These are phyloP conservation scores for Siphlonurus alternatus DNA, from an alignment of 2,888 invertebrate species.

Conservation along the genomic window DNA sequence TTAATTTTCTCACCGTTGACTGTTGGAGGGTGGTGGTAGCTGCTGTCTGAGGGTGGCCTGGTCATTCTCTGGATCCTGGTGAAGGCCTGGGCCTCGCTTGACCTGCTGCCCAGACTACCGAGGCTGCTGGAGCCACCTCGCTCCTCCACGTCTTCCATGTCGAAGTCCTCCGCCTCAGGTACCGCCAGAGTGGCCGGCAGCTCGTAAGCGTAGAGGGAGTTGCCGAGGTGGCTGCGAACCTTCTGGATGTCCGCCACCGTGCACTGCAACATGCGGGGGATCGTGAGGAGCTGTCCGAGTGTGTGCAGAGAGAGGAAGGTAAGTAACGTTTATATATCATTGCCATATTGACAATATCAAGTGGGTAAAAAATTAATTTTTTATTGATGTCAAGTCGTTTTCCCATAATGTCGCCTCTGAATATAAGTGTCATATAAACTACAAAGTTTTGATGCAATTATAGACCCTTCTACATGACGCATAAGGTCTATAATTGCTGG, in stretches of 20 bases:
- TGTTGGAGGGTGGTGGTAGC: neutral
- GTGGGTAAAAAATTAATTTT: too few relatives aligned
- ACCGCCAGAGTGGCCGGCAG: slow-evolving; percentile 28
- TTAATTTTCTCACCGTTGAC: neutral
- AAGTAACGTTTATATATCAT: too few relatives aligned
- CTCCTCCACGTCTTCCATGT: slow-evolving; percentile 18
- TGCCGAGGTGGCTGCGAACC: slow-evolving; percentile 23
- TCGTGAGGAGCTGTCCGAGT: neutral
- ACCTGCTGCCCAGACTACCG: slow-evolving; percentile 13
- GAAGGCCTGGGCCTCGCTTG: slow-evolving; percentile 22
- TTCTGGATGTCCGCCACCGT: slow-evolving; percentile 27
- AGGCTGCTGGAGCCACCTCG: slow-evolving; percentile 17
- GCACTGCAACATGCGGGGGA: slow-evolving; percentile 21
- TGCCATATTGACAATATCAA: too few relatives aligned
- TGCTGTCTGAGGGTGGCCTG: neutral
- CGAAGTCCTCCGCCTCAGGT: slow-evolving; percentile 21
- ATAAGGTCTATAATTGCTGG: too few relatives aligned
- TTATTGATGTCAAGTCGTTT: too few relatives aligned
- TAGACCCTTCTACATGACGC: too few relatives aligned
- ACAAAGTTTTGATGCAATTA: too few relatives aligned
- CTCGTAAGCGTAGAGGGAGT: slow-evolving; percentile 48
- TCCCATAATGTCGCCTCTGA: too few relatives aligned
- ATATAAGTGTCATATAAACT: too few relatives aligned
- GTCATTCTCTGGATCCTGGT: slow-evolving; percentile 22
- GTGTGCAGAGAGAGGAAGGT: neutral